Percentiles rank a stretch among this genome's conserved stretches.
Evolutionary conservation across 2,113 vertebrate species (phyloP).

Genomic region (Oreochromis aureus): DNA sequence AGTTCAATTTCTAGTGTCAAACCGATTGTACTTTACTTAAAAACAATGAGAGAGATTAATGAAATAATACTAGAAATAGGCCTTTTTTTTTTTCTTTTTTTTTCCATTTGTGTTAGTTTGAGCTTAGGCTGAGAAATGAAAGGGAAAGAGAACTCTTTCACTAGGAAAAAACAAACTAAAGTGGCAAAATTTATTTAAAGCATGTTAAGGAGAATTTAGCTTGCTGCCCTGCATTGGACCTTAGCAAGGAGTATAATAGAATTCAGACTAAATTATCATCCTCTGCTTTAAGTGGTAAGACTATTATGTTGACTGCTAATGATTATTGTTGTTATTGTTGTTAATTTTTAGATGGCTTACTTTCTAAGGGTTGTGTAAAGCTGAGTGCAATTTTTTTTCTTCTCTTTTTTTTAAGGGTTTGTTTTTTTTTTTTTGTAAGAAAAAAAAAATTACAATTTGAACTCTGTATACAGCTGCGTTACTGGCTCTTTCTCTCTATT

Average conservation of each 20-base stretch:
- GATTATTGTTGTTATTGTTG: slow-evolving; percentile 58
- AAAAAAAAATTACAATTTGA: slow-evolving; percentile 36
- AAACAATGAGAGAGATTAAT: not conserved
- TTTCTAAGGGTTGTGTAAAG: slow-evolving; percentile 68
- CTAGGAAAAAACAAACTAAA: not conserved
- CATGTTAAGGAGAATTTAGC: not conserved
- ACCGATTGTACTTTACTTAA: slow-evolving; percentile 5
- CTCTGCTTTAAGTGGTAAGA: slow-evolving; percentile 62
- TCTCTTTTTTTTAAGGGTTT: slow-evolving; percentile 7
- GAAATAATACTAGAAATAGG: not conserved
- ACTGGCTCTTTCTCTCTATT: slow-evolving; percentile 70
- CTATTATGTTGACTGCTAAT: slow-evolving; percentile 61
- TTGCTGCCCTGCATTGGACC: not conserved
- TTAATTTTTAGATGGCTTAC: slow-evolving; percentile 67
- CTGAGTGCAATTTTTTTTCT: slow-evolving; percentile 53
- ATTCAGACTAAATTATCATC: slow-evolving; percentile 65
- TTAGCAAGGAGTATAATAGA: slow-evolving; percentile 46
- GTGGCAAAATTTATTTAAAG: not conserved
- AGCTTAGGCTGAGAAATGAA: not conserved
- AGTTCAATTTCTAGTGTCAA: slow-evolving; percentile 39
- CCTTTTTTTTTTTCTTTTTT: fast-evolving
- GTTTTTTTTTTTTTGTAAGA: slow-evolving; percentile 16
- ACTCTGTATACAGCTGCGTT: slow-evolving; percentile 73
- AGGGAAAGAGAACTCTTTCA: slow-evolving; percentile 29
- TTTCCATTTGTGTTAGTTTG: not conserved